Percentiles rank a stretch among this genome's conserved stretches.
These are phyloP conservation scores for Caenorhabditis sp. DNA, from an alignment of 2,888 invertebrate genomes.

Conservation along the genomic window DNA sequence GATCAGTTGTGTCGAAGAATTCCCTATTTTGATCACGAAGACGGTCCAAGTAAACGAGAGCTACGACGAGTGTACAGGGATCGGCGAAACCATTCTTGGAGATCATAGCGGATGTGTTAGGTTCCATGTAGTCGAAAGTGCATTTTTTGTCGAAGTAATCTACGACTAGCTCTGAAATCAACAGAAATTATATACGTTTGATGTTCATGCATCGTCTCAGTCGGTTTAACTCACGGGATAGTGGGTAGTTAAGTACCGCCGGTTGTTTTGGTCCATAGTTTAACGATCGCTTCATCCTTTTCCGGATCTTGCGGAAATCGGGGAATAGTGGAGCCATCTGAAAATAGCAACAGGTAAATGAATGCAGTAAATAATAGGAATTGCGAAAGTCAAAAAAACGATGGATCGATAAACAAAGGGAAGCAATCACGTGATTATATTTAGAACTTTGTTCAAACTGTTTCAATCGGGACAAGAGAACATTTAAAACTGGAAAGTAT, in stretches of 20 bases:
- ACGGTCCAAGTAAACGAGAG: constrained; percentile 94
- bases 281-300: constrained; percentile 91
- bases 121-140: constrained; percentile 80
- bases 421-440: not conserved
- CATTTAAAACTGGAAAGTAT: not conserved
- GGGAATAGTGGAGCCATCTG: constrained; percentile 78
- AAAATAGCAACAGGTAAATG: not conserved
- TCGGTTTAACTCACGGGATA: constrained; percentile 72
- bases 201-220: not conserved
- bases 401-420: not conserved
- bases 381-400: not conserved
- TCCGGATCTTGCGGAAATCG: constrained; percentile 76
- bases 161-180: constrained; percentile 79
- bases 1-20: constrained; percentile 90
- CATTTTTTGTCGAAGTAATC: constrained; percentile 80
- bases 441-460: not conserved
- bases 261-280: constrained; percentile 88
- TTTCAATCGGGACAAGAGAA: not conserved
- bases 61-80: constrained; percentile 94
- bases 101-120: constrained; percentile 78
- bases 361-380: not conserved
- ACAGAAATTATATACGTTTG: not conserved
- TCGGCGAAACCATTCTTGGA: constrained; percentile 88
- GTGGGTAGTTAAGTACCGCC: constrained; percentile 75
- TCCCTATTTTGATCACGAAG: constrained; percentile 87